These are phyloP conservation scores for Lithobius niger DNA, from an alignment of 1,140 invertebrate genomes.

Conservation along the genomic window DNA sequence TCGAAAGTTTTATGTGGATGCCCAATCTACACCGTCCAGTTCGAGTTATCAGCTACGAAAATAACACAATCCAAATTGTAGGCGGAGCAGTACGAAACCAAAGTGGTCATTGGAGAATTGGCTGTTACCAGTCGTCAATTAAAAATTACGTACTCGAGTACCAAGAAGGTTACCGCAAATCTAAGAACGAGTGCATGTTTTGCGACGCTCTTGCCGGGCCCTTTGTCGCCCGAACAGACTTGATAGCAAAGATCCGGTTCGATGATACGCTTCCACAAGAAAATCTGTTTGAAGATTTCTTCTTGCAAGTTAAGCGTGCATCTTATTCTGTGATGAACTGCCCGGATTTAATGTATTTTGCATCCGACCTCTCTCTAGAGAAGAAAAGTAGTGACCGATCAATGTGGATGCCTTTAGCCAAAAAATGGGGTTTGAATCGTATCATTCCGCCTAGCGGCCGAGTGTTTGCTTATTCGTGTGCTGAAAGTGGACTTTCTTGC, in stretches of 20 bases:
- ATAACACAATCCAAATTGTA: too few species aligned
- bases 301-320: conserved; percentile 21
- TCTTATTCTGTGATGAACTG: too few species aligned
- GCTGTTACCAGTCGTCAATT: too few species aligned
- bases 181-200: conserved; percentile 25
- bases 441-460: not conserved
- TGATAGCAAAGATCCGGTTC: conserved; percentile 14
- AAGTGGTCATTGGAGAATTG: too few species aligned
- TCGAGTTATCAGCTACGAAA: too few species aligned
- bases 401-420: too few species aligned
- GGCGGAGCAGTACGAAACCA: too few species aligned
- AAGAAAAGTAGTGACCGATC: conserved; percentile 17
- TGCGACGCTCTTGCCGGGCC: conserved; percentile 26
- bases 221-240: conserved; percentile 20
- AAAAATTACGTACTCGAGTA: too few species aligned
- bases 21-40: too few species aligned
- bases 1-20: too few species aligned
- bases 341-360: conserved; percentile 5
- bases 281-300: conserved; percentile 12
- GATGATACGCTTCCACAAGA: conserved; percentile 12
- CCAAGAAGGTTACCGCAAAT: too few species aligned
- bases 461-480: not conserved
- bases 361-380: conserved; percentile 14
- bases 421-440: not conserved
- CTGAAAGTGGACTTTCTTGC: not conserved